Evolutionary conservation across 2,113 vertebrate species (phyloP), one percentile per base, ranked within the genome.

Genomic region (Pangasianodon hypophthalmus): DNA sequence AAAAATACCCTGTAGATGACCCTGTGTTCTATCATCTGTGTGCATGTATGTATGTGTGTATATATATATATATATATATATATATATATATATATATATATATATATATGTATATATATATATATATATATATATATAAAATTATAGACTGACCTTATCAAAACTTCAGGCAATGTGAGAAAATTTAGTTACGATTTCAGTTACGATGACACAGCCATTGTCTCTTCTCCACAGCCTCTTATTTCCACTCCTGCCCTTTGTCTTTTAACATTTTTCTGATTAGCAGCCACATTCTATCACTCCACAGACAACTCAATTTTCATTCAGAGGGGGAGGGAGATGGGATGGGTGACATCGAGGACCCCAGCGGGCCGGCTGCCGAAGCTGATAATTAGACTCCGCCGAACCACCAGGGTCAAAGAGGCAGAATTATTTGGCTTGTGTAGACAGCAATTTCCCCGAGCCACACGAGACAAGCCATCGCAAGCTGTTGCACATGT

Each of bases 391-490:
- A 97, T 97, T 96, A 97, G 96, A 96, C 94, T 96, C 95, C 93
- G 92, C 95, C 95, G 95, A 96, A 96, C 94, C 94, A 94, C 95
- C 93, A 95, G 94, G 95, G 94, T 94, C 64, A 69, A 94, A 96
- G 94, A 94, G 95, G 96, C 94, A 94, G 95, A 97, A 96, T 96
- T 96, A 96, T 95, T 97, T 96, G 96, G 96, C 96, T 96, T 97
- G 95, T 95, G 95, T 96, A 97, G 96, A 94, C 96, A 97, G 96
- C 95, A 97, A 97, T 97, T 97, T 97, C 96, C 96, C 96, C 95
- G 95, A 97, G 93, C 96, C 96, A 96, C 95, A 95, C 96, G 96
- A 97, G 96, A 96, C 95, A 94, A 93, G 95, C 96, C 95, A 95
- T 93, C 95, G 95, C 97, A 97, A 97, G 97, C 96, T 97, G 97